These are phyloP conservation scores for Agonopterix subpropinquella DNA, from an alignment of 2,888 invertebrate species.

Conservation along the genomic window DNA sequence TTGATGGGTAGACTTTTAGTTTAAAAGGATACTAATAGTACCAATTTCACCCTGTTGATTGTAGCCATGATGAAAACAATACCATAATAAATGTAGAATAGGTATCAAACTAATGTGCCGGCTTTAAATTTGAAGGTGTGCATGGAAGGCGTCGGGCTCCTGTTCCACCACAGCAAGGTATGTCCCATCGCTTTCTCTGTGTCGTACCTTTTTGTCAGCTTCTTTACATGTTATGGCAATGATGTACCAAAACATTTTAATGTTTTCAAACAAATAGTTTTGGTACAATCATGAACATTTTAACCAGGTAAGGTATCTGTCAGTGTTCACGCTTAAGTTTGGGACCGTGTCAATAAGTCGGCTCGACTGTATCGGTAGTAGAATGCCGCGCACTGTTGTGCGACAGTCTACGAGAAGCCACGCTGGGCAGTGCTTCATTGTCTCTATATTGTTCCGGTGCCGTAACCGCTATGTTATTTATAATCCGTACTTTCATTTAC, in stretches of 20 bases:
- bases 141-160: constrained; percentile 99
- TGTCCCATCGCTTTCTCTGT: constrained; percentile 34
- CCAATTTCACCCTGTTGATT: too few relatives aligned
- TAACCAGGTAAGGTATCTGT: constrained; percentile 60
- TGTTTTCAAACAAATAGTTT: constrained; percentile 19
- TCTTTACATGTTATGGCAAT: constrained; percentile 48
- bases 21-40: too few relatives aligned
- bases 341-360: constrained; percentile 41
- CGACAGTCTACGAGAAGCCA: constrained; percentile 33
- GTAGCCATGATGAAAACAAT: too few relatives aligned
- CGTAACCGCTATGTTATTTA: constrained; percentile 45
- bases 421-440: constrained; percentile 52
- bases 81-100: too few relatives aligned
- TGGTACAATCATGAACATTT: constrained; percentile 37
- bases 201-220: constrained; percentile 56
- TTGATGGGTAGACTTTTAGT: too few relatives aligned
- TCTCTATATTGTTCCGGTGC: constrained; percentile 60
- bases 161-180: constrained; percentile 99
- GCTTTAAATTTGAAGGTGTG: constrained; percentile 79
- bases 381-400: constrained; percentile 34
- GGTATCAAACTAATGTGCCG: too few relatives aligned
- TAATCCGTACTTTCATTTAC: constrained; percentile 26
- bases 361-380: constrained; percentile 26
- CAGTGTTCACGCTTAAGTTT: constrained; percentile 61
- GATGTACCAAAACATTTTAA: constrained; percentile 46